These are phyloP conservation scores for Epizoanthus fatuus DNA, from an alignment of 92 coral and sea anemone species.

Conservation along the genomic window DNA sequence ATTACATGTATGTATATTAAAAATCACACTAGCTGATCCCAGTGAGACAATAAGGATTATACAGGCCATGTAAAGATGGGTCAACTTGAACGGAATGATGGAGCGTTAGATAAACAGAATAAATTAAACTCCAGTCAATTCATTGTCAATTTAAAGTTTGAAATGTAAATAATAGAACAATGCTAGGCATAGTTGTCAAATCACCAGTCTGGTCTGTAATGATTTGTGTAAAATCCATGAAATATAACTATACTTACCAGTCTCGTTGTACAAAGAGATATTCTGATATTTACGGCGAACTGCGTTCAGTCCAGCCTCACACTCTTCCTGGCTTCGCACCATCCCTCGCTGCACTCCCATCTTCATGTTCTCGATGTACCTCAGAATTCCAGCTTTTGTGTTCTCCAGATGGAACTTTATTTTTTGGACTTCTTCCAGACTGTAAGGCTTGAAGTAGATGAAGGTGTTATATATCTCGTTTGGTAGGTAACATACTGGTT, in stretches of 20 bases:
- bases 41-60: too few species aligned
- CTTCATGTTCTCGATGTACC: constrained; percentile 88
- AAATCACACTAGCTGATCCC: too few species aligned
- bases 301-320: constrained; percentile 86
- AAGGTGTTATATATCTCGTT: constrained; percentile 57
- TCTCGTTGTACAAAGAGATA: constrained; percentile 70
- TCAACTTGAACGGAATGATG: too few species aligned
- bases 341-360: constrained; percentile 88
- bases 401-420: constrained; percentile 67
- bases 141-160: too few species aligned
- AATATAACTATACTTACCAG: constrained; percentile 70
- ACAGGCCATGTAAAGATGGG: too few species aligned
- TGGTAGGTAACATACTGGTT: constrained; percentile 76
- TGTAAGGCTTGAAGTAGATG: constrained; percentile 68
- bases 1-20: too few species aligned
- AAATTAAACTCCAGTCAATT: too few species aligned
- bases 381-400: constrained; percentile 70
- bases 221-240: neutral
- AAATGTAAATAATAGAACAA: too few species aligned
- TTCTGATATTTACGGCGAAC: constrained; percentile 77
- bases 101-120: too few species aligned
- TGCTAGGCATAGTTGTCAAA: too few species aligned
- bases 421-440: constrained; percentile 60
- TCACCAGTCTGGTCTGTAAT: too few species aligned
- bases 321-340: constrained; percentile 81